These are phyloP conservation scores for Silurus asotus DNA, from an alignment of 2,113 vertebrate species.

Conservation along the genomic window DNA sequence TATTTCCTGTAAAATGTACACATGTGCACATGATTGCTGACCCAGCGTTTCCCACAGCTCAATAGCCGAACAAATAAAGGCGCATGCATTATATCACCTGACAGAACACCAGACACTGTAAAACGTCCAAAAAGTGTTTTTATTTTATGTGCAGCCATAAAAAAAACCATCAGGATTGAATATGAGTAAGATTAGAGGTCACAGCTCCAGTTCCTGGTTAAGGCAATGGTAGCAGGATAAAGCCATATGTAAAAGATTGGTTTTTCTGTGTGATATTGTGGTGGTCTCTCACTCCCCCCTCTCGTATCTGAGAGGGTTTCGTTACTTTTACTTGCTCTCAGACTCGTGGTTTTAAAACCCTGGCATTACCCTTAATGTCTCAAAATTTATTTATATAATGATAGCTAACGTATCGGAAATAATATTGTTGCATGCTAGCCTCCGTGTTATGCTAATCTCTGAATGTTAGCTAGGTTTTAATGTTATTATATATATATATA, in stretches of 20 bases:
- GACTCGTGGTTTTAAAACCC: not conserved
- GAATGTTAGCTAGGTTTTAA: not conserved
- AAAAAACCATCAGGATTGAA: not conserved
- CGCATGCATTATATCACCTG: not conserved
- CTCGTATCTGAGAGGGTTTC: not conserved
- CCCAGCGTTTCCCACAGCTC: not conserved
- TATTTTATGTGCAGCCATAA: not conserved
- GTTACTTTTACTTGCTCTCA: not conserved
- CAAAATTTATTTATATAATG: not conserved
- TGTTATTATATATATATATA: too few species aligned
- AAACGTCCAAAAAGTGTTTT: not conserved
- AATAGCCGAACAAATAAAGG: not conserved
- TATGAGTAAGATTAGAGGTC: not conserved
- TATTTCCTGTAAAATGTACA: not conserved
- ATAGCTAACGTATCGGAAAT: not conserved
- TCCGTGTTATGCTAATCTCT: not conserved
- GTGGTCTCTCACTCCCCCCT: not conserved
- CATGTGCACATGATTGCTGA: not conserved
- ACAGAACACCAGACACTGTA: not conserved
- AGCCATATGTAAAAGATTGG: not conserved
- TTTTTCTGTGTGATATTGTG: conserved; percentile 24
- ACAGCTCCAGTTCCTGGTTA: not conserved
- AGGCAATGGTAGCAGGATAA: not conserved
- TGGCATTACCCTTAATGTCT: not conserved
- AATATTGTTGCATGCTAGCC: not conserved